These are phyloP conservation scores for Chaetodon auriga DNA, from an alignment of 2,113 vertebrate genomes.

Conservation along the genomic window DNA sequence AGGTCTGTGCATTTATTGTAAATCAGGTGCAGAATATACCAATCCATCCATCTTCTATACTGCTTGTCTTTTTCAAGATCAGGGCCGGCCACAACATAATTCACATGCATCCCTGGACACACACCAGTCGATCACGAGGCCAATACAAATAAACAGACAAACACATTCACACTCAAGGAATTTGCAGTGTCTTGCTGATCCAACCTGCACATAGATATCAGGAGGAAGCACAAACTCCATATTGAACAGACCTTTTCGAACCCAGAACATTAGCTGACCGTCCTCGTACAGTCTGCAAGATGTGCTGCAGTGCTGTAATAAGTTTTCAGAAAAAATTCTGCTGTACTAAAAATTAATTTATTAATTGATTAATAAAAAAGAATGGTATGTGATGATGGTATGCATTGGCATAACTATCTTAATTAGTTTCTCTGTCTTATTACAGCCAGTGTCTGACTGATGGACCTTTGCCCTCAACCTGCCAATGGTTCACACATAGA, in stretches of 20 bases:
- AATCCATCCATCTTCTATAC: neutral
- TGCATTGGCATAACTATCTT: neutral
- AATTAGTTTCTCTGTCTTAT: neutral
- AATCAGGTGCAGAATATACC: neutral
- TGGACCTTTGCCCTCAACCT: constrained; percentile 9
- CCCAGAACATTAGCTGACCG: neutral
- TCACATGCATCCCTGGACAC: neutral
- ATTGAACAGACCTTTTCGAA: neutral
- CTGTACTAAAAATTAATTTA: neutral
- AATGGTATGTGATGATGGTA: neutral
- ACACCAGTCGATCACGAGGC: neutral
- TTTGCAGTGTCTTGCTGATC: neutral
- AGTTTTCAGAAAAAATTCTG: too few relatives aligned
- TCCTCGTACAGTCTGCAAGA: neutral
- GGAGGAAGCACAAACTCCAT: neutral
- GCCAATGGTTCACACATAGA: neutral
- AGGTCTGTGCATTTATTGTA: neutral
- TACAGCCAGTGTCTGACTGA: neutral
- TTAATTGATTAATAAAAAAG: too few relatives aligned
- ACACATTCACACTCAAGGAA: neutral
- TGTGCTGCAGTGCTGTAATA: neutral
- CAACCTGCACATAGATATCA: neutral
- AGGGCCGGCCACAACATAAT: neutral
- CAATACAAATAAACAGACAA: neutral
- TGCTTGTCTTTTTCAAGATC: neutral